Conservation (phyloP, 2,113 vertebrate species). For the Gallinago paraguaiae region DNA sequence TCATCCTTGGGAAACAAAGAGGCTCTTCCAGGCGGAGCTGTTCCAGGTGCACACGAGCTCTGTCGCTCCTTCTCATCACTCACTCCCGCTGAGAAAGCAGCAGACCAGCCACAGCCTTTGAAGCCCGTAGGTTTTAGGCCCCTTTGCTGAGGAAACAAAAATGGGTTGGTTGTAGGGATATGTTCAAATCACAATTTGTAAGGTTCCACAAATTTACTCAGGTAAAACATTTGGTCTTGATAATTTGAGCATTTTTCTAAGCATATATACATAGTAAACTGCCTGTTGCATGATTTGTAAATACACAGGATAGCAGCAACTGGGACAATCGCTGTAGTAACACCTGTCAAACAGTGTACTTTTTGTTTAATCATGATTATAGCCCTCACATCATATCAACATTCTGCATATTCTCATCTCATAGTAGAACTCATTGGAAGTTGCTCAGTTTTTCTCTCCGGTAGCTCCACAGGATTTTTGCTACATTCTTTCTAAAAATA, state of each 20-base stretch:
- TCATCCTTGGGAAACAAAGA: neutral
- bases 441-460: neutral
- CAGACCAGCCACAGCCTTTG: neutral
- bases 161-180: neutral
- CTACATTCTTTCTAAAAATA: neutral
- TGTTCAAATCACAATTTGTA: neutral
- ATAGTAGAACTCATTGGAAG: neutral
- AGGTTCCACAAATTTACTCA: neutral
- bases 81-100: accelerated
- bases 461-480: neutral
- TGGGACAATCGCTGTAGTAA: neutral
- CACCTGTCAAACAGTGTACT: neutral
- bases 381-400: neutral
- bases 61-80: neutral
- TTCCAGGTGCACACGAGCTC: neutral
- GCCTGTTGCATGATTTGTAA: neutral
- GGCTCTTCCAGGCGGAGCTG: neutral
- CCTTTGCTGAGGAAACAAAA: neutral
- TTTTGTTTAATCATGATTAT: neutral
- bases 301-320: neutral
- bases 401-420: neutral
- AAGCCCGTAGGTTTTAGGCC: neutral
- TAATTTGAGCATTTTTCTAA: neutral
- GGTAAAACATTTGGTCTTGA: neutral
- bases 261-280: neutral